phyloP scores from a whole-genome alignment of 2,797 vertebrate genomes.

The Cryptoblepharus egeriae region DNA sequence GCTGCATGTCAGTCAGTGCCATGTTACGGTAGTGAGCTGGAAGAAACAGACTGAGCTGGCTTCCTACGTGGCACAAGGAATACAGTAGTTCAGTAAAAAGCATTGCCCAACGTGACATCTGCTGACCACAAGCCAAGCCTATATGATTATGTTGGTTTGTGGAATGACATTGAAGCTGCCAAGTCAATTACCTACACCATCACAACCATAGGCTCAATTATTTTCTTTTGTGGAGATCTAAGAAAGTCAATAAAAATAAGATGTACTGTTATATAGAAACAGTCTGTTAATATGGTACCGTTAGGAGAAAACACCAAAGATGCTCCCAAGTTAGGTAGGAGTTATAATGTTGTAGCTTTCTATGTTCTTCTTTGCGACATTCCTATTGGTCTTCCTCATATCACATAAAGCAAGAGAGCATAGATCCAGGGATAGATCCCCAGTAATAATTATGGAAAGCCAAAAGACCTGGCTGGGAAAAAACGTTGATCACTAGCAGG shows the following conservation, averaged over 20 bases:
- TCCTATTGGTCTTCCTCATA: background rate
- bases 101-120: conserved; percentile 11
- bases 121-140: conserved; percentile 17
- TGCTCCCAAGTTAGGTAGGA: background rate
- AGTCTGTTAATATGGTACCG: background rate
- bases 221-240: background rate
- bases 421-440: background rate
- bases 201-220: background rate
- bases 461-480: no score
- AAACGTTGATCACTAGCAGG: background rate
- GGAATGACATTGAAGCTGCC: conserved; percentile 26
- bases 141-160: conserved; percentile 22
- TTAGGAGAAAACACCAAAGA: background rate
- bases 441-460: background rate
- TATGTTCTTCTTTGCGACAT: background rate
- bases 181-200: conserved; percentile 15
- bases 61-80: conserved; percentile 27
- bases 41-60: conserved; percentile 22
- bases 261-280: background rate
- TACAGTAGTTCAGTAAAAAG: background rate
- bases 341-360: background rate
- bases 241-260: background rate
- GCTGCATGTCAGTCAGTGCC: background rate
- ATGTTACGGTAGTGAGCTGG: background rate
- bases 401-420: background rate